Conservation (phyloP, 2,113 vertebrate species). For the Bombycilla garrulus region DNA sequence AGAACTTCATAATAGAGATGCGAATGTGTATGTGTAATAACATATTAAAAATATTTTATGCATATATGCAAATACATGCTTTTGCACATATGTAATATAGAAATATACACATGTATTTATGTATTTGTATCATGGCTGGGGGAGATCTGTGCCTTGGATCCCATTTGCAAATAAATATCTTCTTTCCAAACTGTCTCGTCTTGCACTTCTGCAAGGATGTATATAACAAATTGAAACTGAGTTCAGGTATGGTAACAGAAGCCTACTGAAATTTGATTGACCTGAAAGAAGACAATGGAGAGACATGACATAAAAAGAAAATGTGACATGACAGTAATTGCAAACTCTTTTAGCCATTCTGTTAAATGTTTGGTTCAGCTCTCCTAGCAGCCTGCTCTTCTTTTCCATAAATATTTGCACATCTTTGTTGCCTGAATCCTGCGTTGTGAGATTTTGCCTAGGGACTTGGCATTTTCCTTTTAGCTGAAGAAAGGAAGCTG, state of each 20-base stretch:
- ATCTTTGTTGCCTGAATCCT: not conserved
- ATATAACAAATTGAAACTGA: not conserved
- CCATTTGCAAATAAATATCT: not conserved
- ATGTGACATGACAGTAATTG: not conserved
- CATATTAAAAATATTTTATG: no score
- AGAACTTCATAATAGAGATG: not conserved
- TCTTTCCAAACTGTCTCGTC: not conserved
- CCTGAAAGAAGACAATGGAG: not conserved
- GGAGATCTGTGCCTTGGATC: not conserved
- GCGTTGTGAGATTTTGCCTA: not conserved
- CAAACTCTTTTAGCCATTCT: not conserved
- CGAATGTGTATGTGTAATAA: rapidly evolving
- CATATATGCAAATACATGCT: not conserved
- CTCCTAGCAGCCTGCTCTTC: not conserved
- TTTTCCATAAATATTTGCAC: not conserved
- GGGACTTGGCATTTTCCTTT: not conserved
- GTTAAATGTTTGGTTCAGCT: rapidly evolving
- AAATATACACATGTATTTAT: not conserved
- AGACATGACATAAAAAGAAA: not conserved
- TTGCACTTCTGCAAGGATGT: not conserved
- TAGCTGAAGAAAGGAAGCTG: not conserved
- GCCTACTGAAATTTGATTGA: not conserved
- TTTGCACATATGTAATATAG: not conserved
- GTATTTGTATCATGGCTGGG: not conserved
- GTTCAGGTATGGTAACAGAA: not conserved